Evolutionary conservation across 2,888 invertebrate genomes (phyloP), one percentile per base, ranked within the genome.

Genomic region (Ecdyonurus torrentis): DNA sequence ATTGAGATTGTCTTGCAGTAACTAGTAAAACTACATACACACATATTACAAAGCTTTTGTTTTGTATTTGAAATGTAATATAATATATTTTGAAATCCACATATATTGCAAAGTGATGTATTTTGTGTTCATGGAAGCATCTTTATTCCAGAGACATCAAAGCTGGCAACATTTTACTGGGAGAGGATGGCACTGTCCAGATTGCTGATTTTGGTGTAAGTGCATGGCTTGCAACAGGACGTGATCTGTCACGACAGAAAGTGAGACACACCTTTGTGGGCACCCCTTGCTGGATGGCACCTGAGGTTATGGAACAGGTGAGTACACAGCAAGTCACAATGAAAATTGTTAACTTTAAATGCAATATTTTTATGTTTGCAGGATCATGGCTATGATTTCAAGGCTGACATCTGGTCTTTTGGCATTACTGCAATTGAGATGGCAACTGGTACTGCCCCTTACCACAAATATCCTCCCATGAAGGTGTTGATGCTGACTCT

Each of bases 201-300:
- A 95, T 99, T 68, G 98, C 96, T 18, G 99, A 99, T 78, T 99
- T 99, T 74, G 98, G 99, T 64, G 98, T 99, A 0, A 94, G 95
- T 67, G 95, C 97, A 1, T 97, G 95, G 95, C 76, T 98, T 69
- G 93, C 96, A 5, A 94, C 94, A 0, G 96, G 94, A 2, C 84
- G 94, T 63, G 97, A 97, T 75, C 77, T 93, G 65, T 92, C 93
- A 2, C 81, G 96, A 60, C 95, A 97, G 75, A 93, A 93, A 78
- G 91, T 95, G 23, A 81, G 98, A 53, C 96, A 98, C 74, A 97
- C 97, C 0, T 99, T 99, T 76, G 98, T 99, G 1, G 99, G 99
- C 15, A 98, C 98, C 1, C 97, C 97, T 0, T 98, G 97, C 73
- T 99, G 97, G 97, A 97, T 97, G 97, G 97, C 98, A 1, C 98